Evolutionary conservation across 2,888 invertebrate genomes (phyloP).

Genomic region (Athalia circularis): DNA sequence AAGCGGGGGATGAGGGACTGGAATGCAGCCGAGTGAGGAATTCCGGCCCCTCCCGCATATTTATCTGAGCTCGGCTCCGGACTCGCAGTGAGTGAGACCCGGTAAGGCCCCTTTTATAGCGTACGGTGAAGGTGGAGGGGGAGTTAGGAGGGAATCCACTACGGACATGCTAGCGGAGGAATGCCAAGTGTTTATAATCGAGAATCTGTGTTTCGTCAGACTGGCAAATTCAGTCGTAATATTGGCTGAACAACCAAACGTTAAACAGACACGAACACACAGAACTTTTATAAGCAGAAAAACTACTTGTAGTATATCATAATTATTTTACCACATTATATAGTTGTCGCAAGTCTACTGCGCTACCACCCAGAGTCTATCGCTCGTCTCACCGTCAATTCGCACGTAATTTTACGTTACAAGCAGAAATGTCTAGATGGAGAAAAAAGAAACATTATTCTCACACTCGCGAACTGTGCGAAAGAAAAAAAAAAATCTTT

Average conservation of each 20-base stretch:
- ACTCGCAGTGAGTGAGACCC: conserved; percentile 59
- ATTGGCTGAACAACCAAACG: conserved; percentile 35
- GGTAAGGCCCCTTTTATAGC: conserved; percentile 56
- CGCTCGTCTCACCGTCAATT: too few relatives aligned
- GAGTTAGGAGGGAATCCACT: conserved; percentile 76
- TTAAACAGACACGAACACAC: conserved; percentile 22
- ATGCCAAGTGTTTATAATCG: conserved; percentile 62
- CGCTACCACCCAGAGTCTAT: not conserved
- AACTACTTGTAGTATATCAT: too few relatives aligned
- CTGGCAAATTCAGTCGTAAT: conserved; percentile 43
- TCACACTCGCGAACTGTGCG: too few relatives aligned
- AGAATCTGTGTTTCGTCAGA: conserved; percentile 46
- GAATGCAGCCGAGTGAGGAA: conserved; percentile 74
- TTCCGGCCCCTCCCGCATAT: conserved; percentile 74
- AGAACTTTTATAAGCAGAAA: too few relatives aligned
- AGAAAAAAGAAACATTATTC: too few relatives aligned
- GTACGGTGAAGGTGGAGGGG: conserved; percentile 59
- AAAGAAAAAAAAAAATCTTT: too few relatives aligned
- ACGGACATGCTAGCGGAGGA: conserved; percentile 75
- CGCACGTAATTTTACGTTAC: too few relatives aligned
- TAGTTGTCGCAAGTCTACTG: not conserved
- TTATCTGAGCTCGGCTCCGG: conserved; percentile 70
- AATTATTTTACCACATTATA: not conserved
- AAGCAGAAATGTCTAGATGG: too few relatives aligned
- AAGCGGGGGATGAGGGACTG: conserved; percentile 68